These are phyloP conservation scores for Aleiodes alternator DNA, from an alignment of 2,888 invertebrate genomes.

Conservation along the genomic window DNA sequence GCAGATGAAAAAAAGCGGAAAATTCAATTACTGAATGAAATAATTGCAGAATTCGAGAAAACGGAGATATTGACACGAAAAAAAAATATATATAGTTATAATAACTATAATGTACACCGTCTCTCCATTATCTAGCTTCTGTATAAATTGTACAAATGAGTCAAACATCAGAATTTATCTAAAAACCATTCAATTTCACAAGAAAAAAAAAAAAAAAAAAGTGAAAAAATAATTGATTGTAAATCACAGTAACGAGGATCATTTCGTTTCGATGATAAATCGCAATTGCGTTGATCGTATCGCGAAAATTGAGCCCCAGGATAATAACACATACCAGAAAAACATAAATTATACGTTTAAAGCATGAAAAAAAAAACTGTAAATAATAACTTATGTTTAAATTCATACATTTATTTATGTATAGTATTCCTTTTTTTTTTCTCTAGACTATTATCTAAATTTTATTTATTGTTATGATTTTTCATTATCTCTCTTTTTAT, in stretches of 20 bases:
- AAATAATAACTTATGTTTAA: conserved; percentile 24
- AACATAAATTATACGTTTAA: background rate
- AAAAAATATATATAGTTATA: background rate
- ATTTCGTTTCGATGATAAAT: conserved; percentile 2
- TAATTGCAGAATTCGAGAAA: conserved; percentile 11
- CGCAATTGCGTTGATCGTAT: background rate
- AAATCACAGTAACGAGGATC: background rate
- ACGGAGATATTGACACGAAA: background rate
- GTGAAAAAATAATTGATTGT: background rate
- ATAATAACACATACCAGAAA: background rate
- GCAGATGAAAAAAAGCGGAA: background rate
- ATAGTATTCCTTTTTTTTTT: background rate
- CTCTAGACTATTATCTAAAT: background rate
- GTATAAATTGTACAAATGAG: conserved; percentile 73
- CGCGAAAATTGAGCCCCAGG: background rate
- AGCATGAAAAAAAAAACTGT: background rate
- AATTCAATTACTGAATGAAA: conserved; percentile 14
- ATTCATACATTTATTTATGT: conserved; percentile 22
- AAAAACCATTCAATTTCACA: background rate
- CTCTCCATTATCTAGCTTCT: conserved; percentile 44
- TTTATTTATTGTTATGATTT: conserved; percentile 13
- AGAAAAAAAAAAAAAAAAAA: too few species aligned
- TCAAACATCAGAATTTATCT: conserved; percentile 7
- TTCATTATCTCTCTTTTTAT: conserved; percentile 10
- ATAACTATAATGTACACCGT: background rate